Conservation (phyloP, 1,140 invertebrate species). For the Drosophila varians region DNA sequence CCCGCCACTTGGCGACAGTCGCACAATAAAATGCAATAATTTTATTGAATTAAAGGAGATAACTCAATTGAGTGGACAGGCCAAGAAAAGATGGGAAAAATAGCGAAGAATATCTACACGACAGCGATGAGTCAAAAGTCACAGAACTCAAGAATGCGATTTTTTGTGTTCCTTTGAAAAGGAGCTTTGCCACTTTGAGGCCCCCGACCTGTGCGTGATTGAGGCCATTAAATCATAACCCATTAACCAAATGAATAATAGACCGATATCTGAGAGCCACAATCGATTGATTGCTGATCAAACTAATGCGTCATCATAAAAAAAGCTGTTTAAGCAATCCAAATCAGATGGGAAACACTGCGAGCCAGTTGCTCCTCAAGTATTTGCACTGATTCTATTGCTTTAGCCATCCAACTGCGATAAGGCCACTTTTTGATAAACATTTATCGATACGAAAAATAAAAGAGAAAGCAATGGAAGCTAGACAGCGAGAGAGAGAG, state of each 20-base stretch:
- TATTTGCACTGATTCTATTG: constrained; percentile 34
- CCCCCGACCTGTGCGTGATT: constrained; percentile 13
- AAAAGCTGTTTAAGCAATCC: constrained; percentile 13
- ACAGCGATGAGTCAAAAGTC: constrained; percentile 12
- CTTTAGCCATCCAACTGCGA: constrained; percentile 23
- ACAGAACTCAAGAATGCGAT: constrained; percentile 3
- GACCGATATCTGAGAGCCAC: constrained; percentile 5
- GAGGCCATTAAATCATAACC: constrained; percentile 37
- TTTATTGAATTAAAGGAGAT: constrained; percentile 73
- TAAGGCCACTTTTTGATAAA: constrained; percentile 34
- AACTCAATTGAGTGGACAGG: constrained; percentile 64
- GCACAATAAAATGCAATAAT: constrained; percentile 63
- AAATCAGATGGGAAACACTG: background rate
- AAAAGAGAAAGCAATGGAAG: constrained; percentile 2
- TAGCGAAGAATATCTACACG: background rate
- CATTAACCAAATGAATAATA: constrained; percentile 32
- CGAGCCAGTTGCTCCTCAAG: constrained; percentile 17
- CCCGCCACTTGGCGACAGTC: constrained; percentile 47
- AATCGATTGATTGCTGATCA: constrained; percentile 33
- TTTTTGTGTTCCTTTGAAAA: no score
- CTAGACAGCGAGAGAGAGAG: background rate
- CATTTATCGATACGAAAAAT: constrained; percentile 29
- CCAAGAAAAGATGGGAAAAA: constrained; percentile 12
- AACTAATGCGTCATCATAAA: constrained; percentile 29
- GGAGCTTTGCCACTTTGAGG: no score